Percentiles rank a stretch among this genome's conserved stretches.
Conservation (phyloP, 2,888 invertebrate genomes). For the Monopis laevigella region DNA sequence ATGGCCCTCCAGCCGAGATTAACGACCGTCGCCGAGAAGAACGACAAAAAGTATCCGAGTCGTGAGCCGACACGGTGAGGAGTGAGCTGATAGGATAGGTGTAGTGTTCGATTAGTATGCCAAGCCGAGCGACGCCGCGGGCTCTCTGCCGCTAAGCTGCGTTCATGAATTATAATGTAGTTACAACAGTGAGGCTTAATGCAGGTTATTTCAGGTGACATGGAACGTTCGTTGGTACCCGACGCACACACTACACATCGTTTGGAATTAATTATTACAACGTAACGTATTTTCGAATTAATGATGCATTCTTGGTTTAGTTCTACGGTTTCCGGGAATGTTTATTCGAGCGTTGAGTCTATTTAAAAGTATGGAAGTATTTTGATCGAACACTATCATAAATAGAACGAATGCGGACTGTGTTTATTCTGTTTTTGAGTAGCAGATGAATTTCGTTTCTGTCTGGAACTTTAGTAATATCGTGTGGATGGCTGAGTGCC, state of each 20-base stretch:
- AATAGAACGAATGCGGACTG: too few relatives aligned
- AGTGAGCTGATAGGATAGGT: background rate
- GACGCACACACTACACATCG: too few relatives aligned
- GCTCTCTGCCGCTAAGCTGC: conserved; percentile 5
- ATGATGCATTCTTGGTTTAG: too few relatives aligned
- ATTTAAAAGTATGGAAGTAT: too few relatives aligned
- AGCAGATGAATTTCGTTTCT: conserved; percentile 23
- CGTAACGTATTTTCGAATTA: too few relatives aligned
- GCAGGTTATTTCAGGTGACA: conserved; percentile 1
- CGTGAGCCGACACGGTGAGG: background rate
- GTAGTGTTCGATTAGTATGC: conserved; percentile 33
- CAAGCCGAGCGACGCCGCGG: conserved; percentile 23
- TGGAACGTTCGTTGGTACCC: too few relatives aligned
- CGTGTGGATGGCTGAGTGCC: conserved; percentile 38
- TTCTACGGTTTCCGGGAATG: too few relatives aligned
- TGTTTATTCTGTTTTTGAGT: conserved; percentile 11
- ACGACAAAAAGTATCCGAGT: conserved; percentile 10
- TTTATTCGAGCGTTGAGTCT: too few relatives aligned
- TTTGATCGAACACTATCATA: too few relatives aligned
- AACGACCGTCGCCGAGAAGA: conserved; percentile 8
- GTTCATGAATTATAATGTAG: conserved; percentile 9
- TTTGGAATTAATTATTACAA: too few relatives aligned
- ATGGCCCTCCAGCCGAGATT: conserved; percentile 8
- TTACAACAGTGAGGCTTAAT: background rate
- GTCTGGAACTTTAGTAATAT: conserved; percentile 38